Base-by-base conservation (phyloP, 2,797 vertebrate genomes). In the Potorous gilbertii region DNA sequence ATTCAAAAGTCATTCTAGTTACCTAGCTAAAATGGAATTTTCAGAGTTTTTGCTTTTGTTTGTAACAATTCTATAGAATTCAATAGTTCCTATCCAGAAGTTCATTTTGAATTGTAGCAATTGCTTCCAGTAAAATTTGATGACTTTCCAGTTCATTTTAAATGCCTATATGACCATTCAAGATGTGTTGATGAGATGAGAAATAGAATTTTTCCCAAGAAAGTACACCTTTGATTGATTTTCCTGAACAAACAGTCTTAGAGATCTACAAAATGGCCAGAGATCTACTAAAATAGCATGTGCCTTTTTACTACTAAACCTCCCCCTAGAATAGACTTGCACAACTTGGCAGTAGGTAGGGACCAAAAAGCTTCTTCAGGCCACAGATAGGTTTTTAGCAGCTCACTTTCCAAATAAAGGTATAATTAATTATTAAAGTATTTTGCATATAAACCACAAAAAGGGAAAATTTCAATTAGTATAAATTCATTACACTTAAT, bases 1-100 rank as follows among this genome's bases (percentile, higher is more conserved):
- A 62, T 18, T 55, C 92, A 56, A 92, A 31, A 90, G 56, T 62
- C 62, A 94, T 93, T 56, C 54, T 95, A 81, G 66, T 92, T 94
- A 46, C 46, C 34, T 13, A 57, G 54, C 16, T 92, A 59, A 31
- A 62, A 55, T 5, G 92, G 16, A 56, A 28, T 56, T 93, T 94
- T 95, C 90, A 46, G 54, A 94, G 40, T 91, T 21, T 94, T 55
- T 93, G 55, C 81, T 93, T 97, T 18, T 6, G 21, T 94, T 56
- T 95, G 54, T 57, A 81, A 55, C 11, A 46, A 66, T 29, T 89
- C 10, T 91, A 21, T 92, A 66, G 91, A 90, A 95, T 66, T 59
- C n/a, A 90, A 66, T 95, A 16, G 12, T 34, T 50, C 74, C 91
- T n/a, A 92, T 81, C 55, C 34, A 93, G 55, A 95, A 93, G 62